Base-by-base conservation (phyloP, 2,888 invertebrate genomes). In the Cremastobaeus sp. region DNA sequence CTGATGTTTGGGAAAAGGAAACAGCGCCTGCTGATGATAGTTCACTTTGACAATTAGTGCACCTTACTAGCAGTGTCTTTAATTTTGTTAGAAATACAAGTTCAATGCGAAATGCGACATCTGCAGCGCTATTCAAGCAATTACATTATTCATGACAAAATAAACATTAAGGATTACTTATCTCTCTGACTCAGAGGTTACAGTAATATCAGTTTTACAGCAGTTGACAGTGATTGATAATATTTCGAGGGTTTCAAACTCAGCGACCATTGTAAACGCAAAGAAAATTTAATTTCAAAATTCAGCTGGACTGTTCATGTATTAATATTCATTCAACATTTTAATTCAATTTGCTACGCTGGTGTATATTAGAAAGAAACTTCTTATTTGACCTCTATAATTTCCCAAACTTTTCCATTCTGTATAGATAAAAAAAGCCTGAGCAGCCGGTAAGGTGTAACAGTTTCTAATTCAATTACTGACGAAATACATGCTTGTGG, bases 41-140 rank as follows among this genome's bases (percentile, higher is more conserved):
- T n/a, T n/a, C n/a, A 47, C 65, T 64, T 64, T 65, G 64, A 52
- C 52, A 64, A 65, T 54, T 54, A 37, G 32, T 30, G 34, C 50
- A 65, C 41, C 15, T 30, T 48, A 28, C 8, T 15, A 1, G 17
- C 4, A 6, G 21, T 45, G 34, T 14, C 48, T 39, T 65, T 65
- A 47, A 47, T 55, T 28, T 65, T 5, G 11, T 52, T 43, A 1
- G 20, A 55, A 41, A 39, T 39, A 35, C 25, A 30, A 47, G 54
- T 47, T 47, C 9, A 45, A 47, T 45, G 35, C 52, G n/a, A n/a
- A n/a, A n/a, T n/a, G n/a, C 37, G 65, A 65, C 65, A 65, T 65
- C 65, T 65, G 65, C 47, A 12, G 47, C 34, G 37, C 55, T 45
- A 55, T 55, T 47, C 47, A 55, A 14, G 45, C 34, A 55, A 37